Evolutionary conservation across 2,888 invertebrate genomes (phyloP).

Genomic region (Drosophila setosimentum): DNA sequence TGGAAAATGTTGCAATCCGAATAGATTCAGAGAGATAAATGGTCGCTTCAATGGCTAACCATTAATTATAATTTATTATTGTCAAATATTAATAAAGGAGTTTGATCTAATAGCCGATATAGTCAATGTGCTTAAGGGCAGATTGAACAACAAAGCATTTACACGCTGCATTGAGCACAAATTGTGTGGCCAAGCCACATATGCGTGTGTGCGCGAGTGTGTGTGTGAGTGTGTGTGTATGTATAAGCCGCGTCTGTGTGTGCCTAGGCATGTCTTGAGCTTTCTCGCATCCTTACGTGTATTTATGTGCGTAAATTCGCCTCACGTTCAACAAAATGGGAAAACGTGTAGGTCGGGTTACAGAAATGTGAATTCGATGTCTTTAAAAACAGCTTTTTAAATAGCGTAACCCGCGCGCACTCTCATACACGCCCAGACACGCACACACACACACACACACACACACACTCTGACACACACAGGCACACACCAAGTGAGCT

Average conservation of each 20-base stretch:
- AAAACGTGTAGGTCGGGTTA: constrained; percentile 66
- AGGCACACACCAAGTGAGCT: constrained; percentile 7
- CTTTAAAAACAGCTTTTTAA: constrained; percentile 76
- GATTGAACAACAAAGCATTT: constrained; percentile 48
- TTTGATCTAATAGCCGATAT: constrained; percentile 14
- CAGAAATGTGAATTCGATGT: constrained; percentile 77
- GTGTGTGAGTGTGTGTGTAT: constrained; percentile 2
- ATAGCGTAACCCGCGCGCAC: constrained; percentile 33
- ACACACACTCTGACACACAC: background rate
- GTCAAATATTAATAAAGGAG: background rate
- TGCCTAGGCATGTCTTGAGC: constrained; percentile 26
- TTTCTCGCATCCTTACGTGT: constrained; percentile 10
- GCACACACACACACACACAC: background rate
- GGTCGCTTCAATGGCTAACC: background rate
- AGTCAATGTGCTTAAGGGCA: constrained; percentile 3
- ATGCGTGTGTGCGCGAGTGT: background rate
- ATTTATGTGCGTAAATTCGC: constrained; percentile 56
- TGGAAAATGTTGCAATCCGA: background rate
- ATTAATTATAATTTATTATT: constrained; percentile 2
- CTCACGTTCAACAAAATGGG: constrained; percentile 73
- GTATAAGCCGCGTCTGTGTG: background rate
- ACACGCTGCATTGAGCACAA: constrained; percentile 45
- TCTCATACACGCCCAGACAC: background rate
- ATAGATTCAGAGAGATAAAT: background rate
- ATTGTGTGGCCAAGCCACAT: constrained; percentile 26